phyloP scores from a whole-genome alignment of 2,113 vertebrate species.

The Oryzias curvinotus region DNA sequence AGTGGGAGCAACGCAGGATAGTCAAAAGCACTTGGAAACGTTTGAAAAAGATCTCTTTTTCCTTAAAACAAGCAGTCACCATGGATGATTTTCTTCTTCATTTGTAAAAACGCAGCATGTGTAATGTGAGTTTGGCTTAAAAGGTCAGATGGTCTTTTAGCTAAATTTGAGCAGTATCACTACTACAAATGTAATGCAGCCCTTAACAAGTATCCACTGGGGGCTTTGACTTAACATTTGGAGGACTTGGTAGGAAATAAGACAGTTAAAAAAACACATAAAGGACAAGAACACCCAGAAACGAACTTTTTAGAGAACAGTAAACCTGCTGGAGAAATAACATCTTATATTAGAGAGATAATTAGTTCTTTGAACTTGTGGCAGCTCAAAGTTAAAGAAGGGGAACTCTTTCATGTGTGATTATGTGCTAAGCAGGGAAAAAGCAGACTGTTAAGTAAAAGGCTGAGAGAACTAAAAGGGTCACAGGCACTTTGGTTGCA shows the following conservation, averaged over 20 bases:
- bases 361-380: conserved; percentile 50
- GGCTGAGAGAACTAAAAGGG: conserved; percentile 29
- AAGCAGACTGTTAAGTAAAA: conserved; percentile 9
- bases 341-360: conserved; percentile 29
- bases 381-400: conserved; percentile 40
- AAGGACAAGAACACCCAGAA: too few species aligned
- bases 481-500: conserved; percentile 47
- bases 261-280: too few species aligned
- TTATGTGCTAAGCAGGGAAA: conserved; percentile 26
- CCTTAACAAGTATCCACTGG: not conserved
- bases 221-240: too few species aligned
- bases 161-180: too few species aligned
- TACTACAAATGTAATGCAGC: too few species aligned
- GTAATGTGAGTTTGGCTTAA: too few species aligned
- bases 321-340: conserved; percentile 27
- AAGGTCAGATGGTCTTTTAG: too few species aligned
- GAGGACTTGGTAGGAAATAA: too few species aligned
- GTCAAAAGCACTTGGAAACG: not conserved
- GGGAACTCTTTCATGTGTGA: conserved; percentile 57
- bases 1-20: not conserved
- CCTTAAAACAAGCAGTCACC: not conserved
- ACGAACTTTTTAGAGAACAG: not conserved
- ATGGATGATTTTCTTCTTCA: too few species aligned
- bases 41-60: conserved; percentile 1
- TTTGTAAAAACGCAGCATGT: too few species aligned